Conservation (phyloP, 2,797 vertebrate species). For the Cirrhinus mrigala region DNA sequence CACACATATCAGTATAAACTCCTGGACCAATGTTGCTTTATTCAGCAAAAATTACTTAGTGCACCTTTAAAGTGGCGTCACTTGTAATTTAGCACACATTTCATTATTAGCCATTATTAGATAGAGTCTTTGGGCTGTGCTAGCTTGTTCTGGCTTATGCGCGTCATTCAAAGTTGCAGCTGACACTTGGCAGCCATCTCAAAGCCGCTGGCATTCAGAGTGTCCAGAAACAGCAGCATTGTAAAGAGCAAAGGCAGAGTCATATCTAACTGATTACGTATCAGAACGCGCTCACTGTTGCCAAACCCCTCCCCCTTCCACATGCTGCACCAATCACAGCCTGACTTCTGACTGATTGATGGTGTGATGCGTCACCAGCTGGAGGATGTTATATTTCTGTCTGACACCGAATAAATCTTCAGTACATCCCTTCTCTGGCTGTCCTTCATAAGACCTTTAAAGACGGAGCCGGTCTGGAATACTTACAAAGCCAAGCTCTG, state of each 20-base stretch:
- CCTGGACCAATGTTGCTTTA: background rate
- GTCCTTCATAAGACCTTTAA: constrained; percentile 59
- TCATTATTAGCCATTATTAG: constrained; percentile 19
- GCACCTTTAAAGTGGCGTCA: background rate
- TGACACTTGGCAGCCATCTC: constrained; percentile 69
- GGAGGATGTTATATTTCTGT: constrained; percentile 57
- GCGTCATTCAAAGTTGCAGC: constrained; percentile 71
- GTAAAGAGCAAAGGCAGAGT: constrained; percentile 61
- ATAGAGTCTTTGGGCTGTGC: constrained; percentile 20
- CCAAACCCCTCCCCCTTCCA: constrained; percentile 7
- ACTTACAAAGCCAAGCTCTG: constrained; percentile 51
- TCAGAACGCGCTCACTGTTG: constrained; percentile 50
- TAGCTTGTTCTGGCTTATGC: constrained; percentile 18
- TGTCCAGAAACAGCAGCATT: constrained; percentile 70
- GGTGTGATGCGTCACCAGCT: constrained; percentile 40
- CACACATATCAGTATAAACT: background rate
- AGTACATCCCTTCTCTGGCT: constrained; percentile 40
- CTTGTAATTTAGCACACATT: background rate
- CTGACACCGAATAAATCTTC: constrained; percentile 49
- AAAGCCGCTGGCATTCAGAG: constrained; percentile 69
- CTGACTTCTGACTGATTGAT: constrained; percentile 54
- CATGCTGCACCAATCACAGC: constrained; percentile 16
- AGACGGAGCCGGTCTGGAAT: constrained; percentile 21
- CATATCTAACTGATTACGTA: constrained; percentile 41
- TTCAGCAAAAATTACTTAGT: background rate